A percentile compares a stretch with the other conserved stretches of the same genome.
Conservation (phyloP, 2,888 invertebrate species). For the Drosophila sordidula region DNA sequence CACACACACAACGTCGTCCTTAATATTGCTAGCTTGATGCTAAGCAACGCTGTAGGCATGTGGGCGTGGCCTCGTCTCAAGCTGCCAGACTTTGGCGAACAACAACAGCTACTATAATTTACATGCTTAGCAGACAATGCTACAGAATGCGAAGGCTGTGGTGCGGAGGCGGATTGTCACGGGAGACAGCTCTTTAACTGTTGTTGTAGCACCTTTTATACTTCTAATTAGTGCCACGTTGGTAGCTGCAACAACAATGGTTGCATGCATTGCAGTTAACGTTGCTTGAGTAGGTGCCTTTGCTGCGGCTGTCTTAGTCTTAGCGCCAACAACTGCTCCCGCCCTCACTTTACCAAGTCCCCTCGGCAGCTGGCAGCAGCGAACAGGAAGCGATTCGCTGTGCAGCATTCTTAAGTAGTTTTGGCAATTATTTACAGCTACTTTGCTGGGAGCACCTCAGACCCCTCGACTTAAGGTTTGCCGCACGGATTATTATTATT, state of each 20-base stretch:
- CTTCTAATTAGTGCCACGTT: conserved; percentile 80
- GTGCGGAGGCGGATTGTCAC: background rate
- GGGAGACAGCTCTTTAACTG: conserved; percentile 56
- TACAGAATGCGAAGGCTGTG: conserved; percentile 20
- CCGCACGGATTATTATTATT: conserved; percentile 80
- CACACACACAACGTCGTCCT: background rate
- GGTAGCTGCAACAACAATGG: conserved; percentile 51
- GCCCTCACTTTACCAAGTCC: background rate
- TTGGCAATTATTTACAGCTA: conserved; percentile 81
- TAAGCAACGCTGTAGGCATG: conserved; percentile 15
- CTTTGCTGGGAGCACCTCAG: conserved; percentile 44
- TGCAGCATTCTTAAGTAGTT: conserved; percentile 81
- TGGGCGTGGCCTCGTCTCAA: conserved; percentile 56
- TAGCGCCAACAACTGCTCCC: background rate
- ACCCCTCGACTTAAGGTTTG: conserved; percentile 58
- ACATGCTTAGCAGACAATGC: conserved; percentile 69
- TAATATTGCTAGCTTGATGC: conserved; percentile 15
- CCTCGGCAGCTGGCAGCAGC: conserved; percentile 3
- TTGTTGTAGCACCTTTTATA: conserved; percentile 76
- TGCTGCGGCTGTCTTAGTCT: conserved; percentile 61
- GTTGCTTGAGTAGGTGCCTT: conserved; percentile 50
- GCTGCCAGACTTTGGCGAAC: conserved; percentile 34
- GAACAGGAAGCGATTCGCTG: conserved; percentile 67
- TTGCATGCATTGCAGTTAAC: conserved; percentile 66
- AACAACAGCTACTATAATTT: conserved; percentile 61